These are phyloP conservation scores for Taxidea taxus DNA, from an alignment of 2,113 vertebrate genomes.

Conservation along the genomic window DNA sequence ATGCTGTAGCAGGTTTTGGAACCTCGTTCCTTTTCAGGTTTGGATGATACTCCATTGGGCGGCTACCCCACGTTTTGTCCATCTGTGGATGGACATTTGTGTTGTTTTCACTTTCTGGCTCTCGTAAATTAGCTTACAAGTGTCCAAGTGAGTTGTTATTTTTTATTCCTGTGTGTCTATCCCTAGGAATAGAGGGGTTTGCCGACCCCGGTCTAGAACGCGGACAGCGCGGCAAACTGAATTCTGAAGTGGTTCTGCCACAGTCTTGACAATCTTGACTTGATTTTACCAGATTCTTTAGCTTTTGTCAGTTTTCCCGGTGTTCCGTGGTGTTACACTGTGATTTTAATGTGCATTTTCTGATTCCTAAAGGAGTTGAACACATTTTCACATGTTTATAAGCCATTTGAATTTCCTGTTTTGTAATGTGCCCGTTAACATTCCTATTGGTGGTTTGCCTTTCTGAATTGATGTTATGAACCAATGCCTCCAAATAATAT, in stretches of 20 bases:
- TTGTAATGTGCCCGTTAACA: neutral
- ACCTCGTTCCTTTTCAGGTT: neutral
- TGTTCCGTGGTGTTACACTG: neutral
- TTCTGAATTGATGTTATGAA: conserved; percentile 32
- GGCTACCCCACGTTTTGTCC: neutral
- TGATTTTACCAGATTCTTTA: neutral
- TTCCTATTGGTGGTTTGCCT: conserved; percentile 10
- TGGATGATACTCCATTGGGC: neutral
- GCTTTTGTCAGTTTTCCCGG: neutral
- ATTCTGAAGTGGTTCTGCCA: neutral
- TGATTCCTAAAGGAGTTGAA: conserved; percentile 4
- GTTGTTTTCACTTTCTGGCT: neutral
- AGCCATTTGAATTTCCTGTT: conserved; percentile 23
- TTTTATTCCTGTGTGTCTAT: neutral
- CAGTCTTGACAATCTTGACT: neutral
- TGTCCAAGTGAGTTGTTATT: neutral
- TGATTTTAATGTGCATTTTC: conserved; percentile 11
- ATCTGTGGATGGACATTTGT: neutral
- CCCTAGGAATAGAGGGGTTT: neutral
- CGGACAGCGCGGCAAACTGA: neutral
- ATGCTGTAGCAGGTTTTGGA: neutral
- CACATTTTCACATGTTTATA: neutral
- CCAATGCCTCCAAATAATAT: conserved; percentile 47
- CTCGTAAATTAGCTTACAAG: neutral
- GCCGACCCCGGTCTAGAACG: neutral